Base-by-base conservation (phyloP, 1,140 invertebrate species). In the Drosophila fuyamai region DNA sequence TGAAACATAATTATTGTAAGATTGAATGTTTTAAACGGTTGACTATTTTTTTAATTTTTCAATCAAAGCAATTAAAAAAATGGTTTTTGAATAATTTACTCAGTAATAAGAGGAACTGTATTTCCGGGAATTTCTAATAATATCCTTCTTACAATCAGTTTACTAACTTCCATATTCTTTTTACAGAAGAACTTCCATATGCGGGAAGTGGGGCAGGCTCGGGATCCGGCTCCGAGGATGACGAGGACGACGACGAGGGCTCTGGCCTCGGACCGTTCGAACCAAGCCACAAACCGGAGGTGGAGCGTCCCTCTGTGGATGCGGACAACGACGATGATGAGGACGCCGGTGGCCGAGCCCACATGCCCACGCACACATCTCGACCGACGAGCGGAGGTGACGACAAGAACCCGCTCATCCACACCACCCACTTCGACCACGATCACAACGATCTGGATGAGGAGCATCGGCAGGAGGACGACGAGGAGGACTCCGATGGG, bases 181-280 rank as follows among this genome's bases (percentile, higher is more conserved):
- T 68, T 92, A 51, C 91, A 94, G 94, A 95, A 66, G 94, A 94
- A 62, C 48, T 51, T 4, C 91, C 93, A 0, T 93, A 93, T 68
- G 86, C 93, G 68, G 93, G 94, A 35, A 94, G 94, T 10, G 95
- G 95, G 16, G 94, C 94, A 77, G 94, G 95, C 40, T 95, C 94
- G 0, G 94, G 95, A 0, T 93, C 93, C 9, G 92, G 92, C 10
- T 88, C 80, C 8, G 90, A 93, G 59, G 93, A 93, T 29, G 92
- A 92, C 41, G 93, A 93, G 23, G 93, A 93, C 29, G 90, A 91
- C 3, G 92, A 93, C 7, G 93, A 94, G n/a, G 94, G 94, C 56
- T 93, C 94, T 7, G 93, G 93, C 43, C 48, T 90, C 13, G 80
- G 91, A 92, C 47, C 93, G 76, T 74, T 92, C 62, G 55, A 93